Conservation (phyloP, 2,113 vertebrate genomes). For the Bufo gargarizans region DNA sequence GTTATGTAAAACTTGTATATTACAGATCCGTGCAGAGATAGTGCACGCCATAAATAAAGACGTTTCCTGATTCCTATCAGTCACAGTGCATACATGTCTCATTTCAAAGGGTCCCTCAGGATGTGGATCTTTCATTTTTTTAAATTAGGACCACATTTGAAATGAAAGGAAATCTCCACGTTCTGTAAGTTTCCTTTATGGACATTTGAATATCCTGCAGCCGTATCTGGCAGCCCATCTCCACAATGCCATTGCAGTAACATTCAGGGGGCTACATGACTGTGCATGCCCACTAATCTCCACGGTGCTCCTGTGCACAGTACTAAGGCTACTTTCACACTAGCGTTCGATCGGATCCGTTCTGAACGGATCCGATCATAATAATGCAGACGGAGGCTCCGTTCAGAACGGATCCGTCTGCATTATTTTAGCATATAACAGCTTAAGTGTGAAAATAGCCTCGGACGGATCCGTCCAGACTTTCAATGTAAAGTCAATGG, state of each 20-base stretch:
- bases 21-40: conserved; percentile 6
- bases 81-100: not conserved
- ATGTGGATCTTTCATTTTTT: not conserved
- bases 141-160: not conserved
- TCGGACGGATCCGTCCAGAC: too few species aligned
- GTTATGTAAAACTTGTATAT: conserved; percentile 15
- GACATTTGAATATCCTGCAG: not conserved
- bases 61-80: not conserved
- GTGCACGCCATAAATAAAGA: not conserved
- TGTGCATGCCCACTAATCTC: not conserved
- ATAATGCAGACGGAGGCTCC: too few species aligned
- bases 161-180: not conserved
- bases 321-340: too few species aligned
- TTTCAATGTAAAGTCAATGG: too few species aligned
- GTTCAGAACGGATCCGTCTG: too few species aligned
- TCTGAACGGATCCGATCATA: too few species aligned
- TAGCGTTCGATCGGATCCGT: too few species aligned
- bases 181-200: not conserved
- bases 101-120: not conserved
- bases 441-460: too few species aligned
- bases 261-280: not conserved
- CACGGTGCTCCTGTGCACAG: not conserved
- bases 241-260: not conserved
- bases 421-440: too few species aligned
- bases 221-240: not conserved